A percentile compares a stretch with the other conserved stretches of the same genome.
Conservation (phyloP, 2,113 vertebrate species). For the Eulemur macaco region DNA sequence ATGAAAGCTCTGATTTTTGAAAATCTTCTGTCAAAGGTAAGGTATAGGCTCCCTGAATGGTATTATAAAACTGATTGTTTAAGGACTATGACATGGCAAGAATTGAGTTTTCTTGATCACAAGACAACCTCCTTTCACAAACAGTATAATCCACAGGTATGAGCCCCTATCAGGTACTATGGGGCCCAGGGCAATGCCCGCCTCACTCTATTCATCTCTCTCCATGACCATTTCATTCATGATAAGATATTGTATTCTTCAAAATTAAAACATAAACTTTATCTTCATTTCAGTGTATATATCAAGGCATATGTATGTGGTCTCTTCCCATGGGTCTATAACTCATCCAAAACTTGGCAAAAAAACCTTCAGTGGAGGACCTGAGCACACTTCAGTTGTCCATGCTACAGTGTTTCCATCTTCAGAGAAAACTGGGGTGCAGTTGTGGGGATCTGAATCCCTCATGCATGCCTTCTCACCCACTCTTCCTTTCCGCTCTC, state of each 20-base stretch:
- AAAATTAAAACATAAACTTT: background rate
- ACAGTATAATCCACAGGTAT: background rate
- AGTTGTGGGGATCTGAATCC: background rate
- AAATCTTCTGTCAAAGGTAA: background rate
- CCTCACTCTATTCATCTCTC: background rate
- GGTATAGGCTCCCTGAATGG: background rate
- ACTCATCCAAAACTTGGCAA: background rate
- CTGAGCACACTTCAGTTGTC: background rate
- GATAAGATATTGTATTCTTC: background rate
- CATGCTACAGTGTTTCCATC: background rate
- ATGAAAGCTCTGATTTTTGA: background rate
- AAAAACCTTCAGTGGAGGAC: background rate
- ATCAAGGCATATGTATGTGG: accelerated
- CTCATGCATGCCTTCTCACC: background rate
- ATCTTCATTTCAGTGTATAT: background rate
- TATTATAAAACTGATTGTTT: background rate
- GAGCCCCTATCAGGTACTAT: background rate
- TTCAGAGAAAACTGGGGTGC: background rate
- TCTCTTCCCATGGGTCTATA: background rate
- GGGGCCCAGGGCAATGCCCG: background rate
- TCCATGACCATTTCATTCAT: background rate
- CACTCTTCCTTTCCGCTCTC: background rate
- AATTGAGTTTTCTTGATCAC: background rate
- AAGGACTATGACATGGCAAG: background rate
- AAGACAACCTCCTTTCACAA: background rate